Base-by-base conservation (phyloP, 2,888 invertebrate genomes). In the Lycophotia porphyrea region DNA sequence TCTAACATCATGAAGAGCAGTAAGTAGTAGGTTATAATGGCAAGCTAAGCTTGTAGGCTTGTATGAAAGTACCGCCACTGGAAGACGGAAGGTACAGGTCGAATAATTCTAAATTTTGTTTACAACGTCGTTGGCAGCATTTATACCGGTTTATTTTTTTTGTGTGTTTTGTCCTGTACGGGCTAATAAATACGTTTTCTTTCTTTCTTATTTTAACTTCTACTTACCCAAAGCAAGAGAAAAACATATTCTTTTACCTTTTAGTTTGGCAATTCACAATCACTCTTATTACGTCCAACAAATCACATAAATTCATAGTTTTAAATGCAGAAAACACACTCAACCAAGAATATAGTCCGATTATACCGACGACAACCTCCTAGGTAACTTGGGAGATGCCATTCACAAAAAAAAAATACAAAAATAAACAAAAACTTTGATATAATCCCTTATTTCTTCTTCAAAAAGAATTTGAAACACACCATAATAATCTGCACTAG, bases 171-270 rank as follows among this genome's bases (percentile, higher is more conserved):
- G n/a, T n/a, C n/a, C n/a, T n/a, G n/a, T n/a, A n/a, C n/a, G n/a
- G n/a, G n/a, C n/a, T n/a, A n/a, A n/a, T n/a, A n/a, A n/a, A n/a
- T n/a, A n/a, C n/a, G n/a, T n/a, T n/a, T n/a, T n/a, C n/a, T n/a
- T n/a, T n/a, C n/a, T n/a, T n/a, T n/a, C n/a, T n/a, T n/a, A n/a
- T n/a, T n/a, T 24, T 7, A 21, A 49, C 18, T 2, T 31, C 13
- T 15, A 47, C 55, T 78, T 27, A 78, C 47, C n/a, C 42, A 2
- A 52, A 1, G 42, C 58, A 52, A 65, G 61, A 72, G 0, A 44
- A 63, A 61, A n/a, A 9, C 52, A 66, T 63, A 27, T 60, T 44
- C 2, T 5, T 42, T 68, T 82, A 81, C 71, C 79, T 79, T 13
- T 21, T 15, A 34, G 42, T 13, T 27, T 44, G 21, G 24, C 79